A percentile compares a stretch with the other conserved stretches of the same genome.
phyloP scores from a whole-genome alignment of 1,140 invertebrate genomes.

The Cherax destructor region DNA sequence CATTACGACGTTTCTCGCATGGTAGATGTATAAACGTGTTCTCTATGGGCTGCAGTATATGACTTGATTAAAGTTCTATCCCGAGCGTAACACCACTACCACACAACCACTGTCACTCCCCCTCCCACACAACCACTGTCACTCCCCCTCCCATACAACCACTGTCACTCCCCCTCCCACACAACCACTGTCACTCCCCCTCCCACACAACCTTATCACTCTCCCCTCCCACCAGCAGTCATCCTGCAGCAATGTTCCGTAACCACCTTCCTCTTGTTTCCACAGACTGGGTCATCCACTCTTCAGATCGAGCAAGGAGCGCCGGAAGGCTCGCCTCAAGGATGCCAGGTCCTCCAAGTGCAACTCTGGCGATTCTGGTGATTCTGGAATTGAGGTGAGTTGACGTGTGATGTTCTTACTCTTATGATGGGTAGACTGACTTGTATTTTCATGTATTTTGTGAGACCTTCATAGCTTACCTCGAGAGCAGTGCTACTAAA shows the following conservation, averaged over 20 bases:
- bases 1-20: too few species aligned
- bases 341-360: slow-evolving; percentile 83
- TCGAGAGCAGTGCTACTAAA: too few species aligned
- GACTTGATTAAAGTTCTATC: too few species aligned
- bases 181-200: neutral
- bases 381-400: slow-evolving; percentile 71
- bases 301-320: slow-evolving; percentile 84
- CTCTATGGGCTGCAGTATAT: too few species aligned
- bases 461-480: too few species aligned
- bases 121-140: neutral
- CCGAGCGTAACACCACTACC: too few species aligned
- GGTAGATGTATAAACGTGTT: too few species aligned
- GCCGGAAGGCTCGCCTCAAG: slow-evolving; percentile 82
- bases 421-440: too few species aligned
- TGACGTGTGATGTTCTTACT: too few species aligned
- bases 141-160: neutral
- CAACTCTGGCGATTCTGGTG: slow-evolving; percentile 84
- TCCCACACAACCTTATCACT: neutral
- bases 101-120: too few species aligned
- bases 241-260: neutral
- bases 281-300: slow-evolving; percentile 82
- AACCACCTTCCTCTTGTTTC: neutral
- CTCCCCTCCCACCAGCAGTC: neutral
- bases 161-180: too few species aligned
- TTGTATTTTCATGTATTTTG: too few species aligned